phyloP scores from a whole-genome alignment of 2,797 vertebrate genomes.

The Ara ararauna region DNA sequence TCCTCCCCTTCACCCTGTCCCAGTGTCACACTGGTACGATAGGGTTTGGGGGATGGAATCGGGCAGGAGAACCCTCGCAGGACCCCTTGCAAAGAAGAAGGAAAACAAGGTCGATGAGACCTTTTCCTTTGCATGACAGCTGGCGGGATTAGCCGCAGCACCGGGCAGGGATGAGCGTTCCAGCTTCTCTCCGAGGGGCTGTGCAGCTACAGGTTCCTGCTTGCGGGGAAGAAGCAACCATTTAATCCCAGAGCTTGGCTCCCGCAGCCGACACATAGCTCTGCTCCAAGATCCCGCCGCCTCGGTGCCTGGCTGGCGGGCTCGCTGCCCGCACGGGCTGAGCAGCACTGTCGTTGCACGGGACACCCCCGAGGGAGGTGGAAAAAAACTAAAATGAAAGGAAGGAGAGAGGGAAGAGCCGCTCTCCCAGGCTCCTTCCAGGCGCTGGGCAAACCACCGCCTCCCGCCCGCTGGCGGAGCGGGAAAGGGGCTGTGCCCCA shows the following conservation, averaged over 20 bases:
- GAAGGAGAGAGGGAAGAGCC: background rate
- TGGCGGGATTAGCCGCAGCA: background rate
- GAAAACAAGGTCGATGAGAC: conserved; percentile 19
- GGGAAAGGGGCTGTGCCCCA: background rate
- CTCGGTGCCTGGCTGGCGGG: background rate
- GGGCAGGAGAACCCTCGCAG: background rate
- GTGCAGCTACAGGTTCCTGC: conserved; percentile 29
- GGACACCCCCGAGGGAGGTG: background rate
- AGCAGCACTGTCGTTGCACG: background rate
- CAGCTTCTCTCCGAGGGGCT: background rate
- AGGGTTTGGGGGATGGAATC: background rate
- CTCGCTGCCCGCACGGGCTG: background rate
- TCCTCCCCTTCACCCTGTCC: background rate
- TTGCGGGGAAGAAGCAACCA: background rate
- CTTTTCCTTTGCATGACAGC: background rate
- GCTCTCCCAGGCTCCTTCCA: background rate
- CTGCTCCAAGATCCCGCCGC: background rate
- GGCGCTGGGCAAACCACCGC: background rate
- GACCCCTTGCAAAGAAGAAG: background rate
- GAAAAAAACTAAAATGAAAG: background rate
- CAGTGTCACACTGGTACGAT: background rate
- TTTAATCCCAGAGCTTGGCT: background rate
- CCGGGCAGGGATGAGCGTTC: background rate
- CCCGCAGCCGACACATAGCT: background rate
- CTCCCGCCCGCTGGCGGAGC: background rate